Conservation (phyloP, 2,113 vertebrate species). For the Hemiprocne comata region DNA sequence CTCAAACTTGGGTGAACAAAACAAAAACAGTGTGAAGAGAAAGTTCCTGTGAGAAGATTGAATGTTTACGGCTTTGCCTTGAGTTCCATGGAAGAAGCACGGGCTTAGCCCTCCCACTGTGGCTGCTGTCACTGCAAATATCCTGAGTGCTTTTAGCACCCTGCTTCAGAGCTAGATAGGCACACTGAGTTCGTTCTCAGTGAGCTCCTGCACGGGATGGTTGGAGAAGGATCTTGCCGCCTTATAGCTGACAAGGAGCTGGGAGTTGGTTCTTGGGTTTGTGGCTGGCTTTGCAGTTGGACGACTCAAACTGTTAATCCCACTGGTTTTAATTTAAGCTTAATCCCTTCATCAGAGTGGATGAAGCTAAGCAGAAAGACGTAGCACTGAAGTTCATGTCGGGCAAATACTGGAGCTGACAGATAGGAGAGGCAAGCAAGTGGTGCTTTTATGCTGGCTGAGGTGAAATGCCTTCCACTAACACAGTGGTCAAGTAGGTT, state of each 20-base stretch:
- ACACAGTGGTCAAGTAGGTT: background rate
- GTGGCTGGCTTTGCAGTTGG: background rate
- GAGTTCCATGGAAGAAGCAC: background rate
- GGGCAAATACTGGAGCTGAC: background rate
- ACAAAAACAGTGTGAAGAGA: background rate
- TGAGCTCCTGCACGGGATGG: background rate
- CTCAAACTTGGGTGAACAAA: background rate
- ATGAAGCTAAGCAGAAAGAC: background rate
- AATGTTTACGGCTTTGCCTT: background rate
- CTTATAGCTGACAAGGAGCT: background rate
- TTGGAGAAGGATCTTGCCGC: background rate
- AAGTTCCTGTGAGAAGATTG: background rate
- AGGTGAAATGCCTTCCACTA: background rate
- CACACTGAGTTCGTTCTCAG: fast-evolving
- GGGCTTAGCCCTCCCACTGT: background rate
- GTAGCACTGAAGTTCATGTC: background rate
- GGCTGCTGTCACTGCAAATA: background rate
- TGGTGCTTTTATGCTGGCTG: background rate
- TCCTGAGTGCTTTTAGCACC: background rate
- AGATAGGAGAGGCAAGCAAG: background rate
- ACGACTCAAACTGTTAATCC: background rate
- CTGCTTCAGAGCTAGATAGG: fast-evolving
- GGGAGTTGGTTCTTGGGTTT: background rate
- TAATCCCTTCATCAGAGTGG: too few species aligned
- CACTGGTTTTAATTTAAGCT: background rate